Evolutionary conservation across 2,888 invertebrate genomes (phyloP), one percentile per base, ranked within the genome.

Genomic region (Macrostomum cliftonense): DNA sequence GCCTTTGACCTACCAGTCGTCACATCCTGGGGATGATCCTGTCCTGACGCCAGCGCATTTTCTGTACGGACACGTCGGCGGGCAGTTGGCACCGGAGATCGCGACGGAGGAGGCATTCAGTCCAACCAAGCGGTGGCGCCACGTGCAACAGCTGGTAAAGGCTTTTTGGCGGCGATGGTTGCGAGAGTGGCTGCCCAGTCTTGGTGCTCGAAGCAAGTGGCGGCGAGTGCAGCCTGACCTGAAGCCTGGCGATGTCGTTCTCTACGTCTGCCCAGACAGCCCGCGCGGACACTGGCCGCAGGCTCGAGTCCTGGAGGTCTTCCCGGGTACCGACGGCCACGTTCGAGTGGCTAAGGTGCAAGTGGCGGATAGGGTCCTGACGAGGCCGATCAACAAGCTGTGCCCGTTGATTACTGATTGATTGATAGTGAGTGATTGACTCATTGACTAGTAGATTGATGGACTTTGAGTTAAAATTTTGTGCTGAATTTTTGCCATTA

Each of bases 41-140:
- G 20, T 28, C 19, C 20, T 43, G 21, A 43, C 43, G 20, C 43
- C 43, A 20, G 51, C 50, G 36, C 52, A 52, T 39, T 52, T 52
- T 17, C 45, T 19, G 28, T 21, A 52, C 19, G 51, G 51, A 1
- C 51, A 52, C 21, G 37, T 52, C 12, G 43, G 50, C 14, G 51
- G 56, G 11, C 46, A 54, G 20, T 36, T 49, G 14, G 49, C 49
- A 14, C 49, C 49, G 38, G 49, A 49, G 36, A 39, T 49, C 12
- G 47, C 47, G 20, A 14, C 17, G 1, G 16, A 42, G 5, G 28
- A 37, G 19, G 28, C 9, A 9, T 51, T 51, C 43, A 51, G 43
- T 47, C 28, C 28, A 28, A 42, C 47, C n/a, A 43, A 47, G 36
- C 17, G 47, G 16, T 49, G 42, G 46, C 50, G 50, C n/a, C 12